Percentiles rank a stretch among this genome's conserved stretches.
Conservation (phyloP, 2,888 invertebrate species). For the Orthonevra nobilis region DNA sequence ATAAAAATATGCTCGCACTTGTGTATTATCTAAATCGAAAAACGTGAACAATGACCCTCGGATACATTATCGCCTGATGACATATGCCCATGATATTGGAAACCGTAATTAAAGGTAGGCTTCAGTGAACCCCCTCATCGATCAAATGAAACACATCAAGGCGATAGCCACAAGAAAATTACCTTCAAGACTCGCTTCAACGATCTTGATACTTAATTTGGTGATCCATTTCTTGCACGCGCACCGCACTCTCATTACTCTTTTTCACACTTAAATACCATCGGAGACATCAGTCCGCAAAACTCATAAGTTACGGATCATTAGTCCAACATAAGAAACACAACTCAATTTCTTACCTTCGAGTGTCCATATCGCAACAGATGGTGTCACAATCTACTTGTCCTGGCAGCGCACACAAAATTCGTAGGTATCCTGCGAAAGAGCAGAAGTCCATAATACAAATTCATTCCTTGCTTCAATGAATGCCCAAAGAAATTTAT, state of each 20-base stretch:
- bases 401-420: constrained; percentile 3
- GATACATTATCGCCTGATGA: constrained; percentile 58
- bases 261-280: constrained; percentile 55
- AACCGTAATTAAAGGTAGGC: constrained; percentile 46
- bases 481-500: constrained; percentile 54
- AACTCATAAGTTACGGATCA: constrained; percentile 70
- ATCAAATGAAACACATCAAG: constrained; percentile 39
- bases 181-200: constrained; percentile 51
- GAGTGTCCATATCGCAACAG: constrained; percentile 43
- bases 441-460: constrained; percentile 37
- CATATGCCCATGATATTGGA: constrained; percentile 45
- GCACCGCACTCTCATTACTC: constrained; percentile 56
- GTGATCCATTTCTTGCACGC: constrained; percentile 67
- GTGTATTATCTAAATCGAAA: too few species aligned
- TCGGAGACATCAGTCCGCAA: constrained; percentile 28
- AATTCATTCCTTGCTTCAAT: constrained; percentile 47
- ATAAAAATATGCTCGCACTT: too few species aligned
- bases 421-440: neutral
- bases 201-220: constrained; percentile 29
- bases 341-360: constrained; percentile 65
- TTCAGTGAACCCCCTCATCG: constrained; percentile 45
- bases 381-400: constrained; percentile 61
- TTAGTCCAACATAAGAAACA: constrained; percentile 64
- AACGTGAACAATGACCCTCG: too few species aligned
- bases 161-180: constrained; percentile 39